Evolutionary conservation across 2,113 vertebrate genomes (phyloP).

Genomic region (Arenaria interpres): DNA sequence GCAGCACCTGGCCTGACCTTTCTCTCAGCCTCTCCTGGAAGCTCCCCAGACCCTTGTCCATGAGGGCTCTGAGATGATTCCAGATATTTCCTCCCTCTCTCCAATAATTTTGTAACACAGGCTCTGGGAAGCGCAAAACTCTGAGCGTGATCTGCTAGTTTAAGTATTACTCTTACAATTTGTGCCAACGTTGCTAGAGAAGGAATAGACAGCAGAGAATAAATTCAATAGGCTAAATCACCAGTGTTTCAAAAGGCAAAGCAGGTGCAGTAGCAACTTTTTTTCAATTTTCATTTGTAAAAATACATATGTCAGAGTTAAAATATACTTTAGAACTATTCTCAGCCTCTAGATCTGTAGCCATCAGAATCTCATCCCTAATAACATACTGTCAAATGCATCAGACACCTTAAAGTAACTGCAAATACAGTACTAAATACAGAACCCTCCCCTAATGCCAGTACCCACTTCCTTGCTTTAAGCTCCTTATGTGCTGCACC

Average conservation of each 20-base stretch:
- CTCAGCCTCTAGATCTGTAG: background rate
- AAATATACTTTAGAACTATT: background rate
- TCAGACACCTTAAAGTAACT: background rate
- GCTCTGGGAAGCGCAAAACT: background rate
- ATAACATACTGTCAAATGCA: background rate
- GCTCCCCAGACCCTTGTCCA: background rate
- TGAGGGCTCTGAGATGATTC: background rate
- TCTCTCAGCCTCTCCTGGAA: background rate
- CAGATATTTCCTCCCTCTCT: background rate
- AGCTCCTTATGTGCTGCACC: background rate
- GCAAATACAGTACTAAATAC: background rate
- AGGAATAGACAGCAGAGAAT: background rate
- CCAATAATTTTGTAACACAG: background rate
- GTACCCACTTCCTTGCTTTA: background rate
- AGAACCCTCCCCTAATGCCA: background rate
- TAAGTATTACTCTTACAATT: background rate
- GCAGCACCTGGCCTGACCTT: background rate
- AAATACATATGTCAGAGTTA: background rate
- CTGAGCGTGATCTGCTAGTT: background rate
- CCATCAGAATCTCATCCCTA: background rate
- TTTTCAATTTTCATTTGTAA: background rate
- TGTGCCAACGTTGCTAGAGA: background rate
- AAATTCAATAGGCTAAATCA: background rate
- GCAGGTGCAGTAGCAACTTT: background rate
- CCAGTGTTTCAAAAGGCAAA: background rate